Evolutionary conservation across 2,113 vertebrate species (phyloP).

Genomic region (Phodopus roborovskii): DNA sequence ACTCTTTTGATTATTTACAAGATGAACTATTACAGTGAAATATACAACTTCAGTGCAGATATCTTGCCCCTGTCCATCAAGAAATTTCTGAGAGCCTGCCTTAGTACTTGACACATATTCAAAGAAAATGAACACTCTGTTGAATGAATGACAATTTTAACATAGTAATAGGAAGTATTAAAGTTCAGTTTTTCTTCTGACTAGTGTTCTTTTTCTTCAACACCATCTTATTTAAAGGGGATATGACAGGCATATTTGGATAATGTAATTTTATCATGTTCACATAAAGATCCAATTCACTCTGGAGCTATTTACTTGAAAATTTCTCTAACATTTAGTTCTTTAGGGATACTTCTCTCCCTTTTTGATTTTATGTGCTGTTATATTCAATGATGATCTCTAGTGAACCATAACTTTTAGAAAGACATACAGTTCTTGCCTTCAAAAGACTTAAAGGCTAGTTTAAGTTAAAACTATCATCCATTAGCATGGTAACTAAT

Average conservation of each 20-base stretch:
- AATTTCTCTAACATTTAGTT: constrained; percentile 33
- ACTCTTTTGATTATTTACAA: constrained; percentile 24
- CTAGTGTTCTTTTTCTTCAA: background rate
- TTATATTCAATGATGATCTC: background rate
- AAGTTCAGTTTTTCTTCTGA: constrained; percentile 31
- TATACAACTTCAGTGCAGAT: background rate
- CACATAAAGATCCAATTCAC: constrained; percentile 12
- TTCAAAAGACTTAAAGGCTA: constrained; percentile 19
- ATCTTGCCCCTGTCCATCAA: background rate
- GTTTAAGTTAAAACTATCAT: constrained; percentile 2
- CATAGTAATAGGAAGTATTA: background rate
- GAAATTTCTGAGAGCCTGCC: background rate
- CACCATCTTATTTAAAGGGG: constrained; percentile 11
- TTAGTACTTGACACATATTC: background rate
- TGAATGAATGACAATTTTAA: constrained; percentile 13
- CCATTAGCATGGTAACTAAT: background rate
- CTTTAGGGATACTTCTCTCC: background rate
- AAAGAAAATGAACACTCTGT: background rate
- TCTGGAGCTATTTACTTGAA: background rate
- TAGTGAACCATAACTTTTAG: background rate
- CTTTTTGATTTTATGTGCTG: constrained; percentile 14
- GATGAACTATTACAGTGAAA: background rate
- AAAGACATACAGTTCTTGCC: background rate
- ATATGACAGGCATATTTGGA: background rate
- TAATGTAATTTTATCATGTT: constrained; percentile 7